Evolutionary conservation across 2,113 vertebrate genomes (phyloP), one percentile per base, ranked within the genome.

Genomic region (Oryzias celebensis): DNA sequence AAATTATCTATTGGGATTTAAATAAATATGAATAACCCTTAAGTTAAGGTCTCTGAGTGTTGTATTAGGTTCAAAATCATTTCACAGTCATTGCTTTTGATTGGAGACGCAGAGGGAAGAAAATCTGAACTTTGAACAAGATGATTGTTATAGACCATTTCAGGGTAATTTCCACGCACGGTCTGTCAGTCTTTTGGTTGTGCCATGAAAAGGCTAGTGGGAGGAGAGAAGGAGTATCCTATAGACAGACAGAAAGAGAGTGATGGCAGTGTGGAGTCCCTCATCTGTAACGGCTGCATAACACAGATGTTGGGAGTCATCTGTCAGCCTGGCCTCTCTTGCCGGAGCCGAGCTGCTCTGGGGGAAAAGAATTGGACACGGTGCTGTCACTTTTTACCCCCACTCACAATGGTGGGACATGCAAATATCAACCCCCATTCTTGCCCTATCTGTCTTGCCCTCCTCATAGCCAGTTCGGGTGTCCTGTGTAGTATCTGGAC

Each of bases 301-400:
- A 99, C 96, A 98, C 97, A 99, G 96, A 98, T 99, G 97, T 98
- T 98, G 95, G 93, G 95, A 97, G 96, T 96, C 97, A 98, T 98
- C 96, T 99, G 96, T 97, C 96, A 96, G 93, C 95, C 93, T 93
- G 94, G 93, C 94, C 94, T 95, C 93, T 95, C 95, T 94, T 91
- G 94, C 93, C 88, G 94, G 93, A 95, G 93, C 91, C 89, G 87
- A 93, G 93, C 95, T 95, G 93, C 94, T 96, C 94, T 95, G 93
- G 91, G 95, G 96, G 95, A 93, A 94, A 94, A 93, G 92, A 94
- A 97, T 98, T 96, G 94, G 96, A 97, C 96, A 98, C 95, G 94
- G 95, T 95, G 94, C 96, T 98, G 97, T 98, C 97, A 99, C 92
- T 96, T 94, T 96, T 94, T 92, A 93, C 93, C 93, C 93, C 93